A percentile compares a stretch with the other conserved stretches of the same genome.
These are phyloP conservation scores for Scaptomyza tumidula DNA, from an alignment of 2,888 invertebrate species.

Conservation along the genomic window DNA sequence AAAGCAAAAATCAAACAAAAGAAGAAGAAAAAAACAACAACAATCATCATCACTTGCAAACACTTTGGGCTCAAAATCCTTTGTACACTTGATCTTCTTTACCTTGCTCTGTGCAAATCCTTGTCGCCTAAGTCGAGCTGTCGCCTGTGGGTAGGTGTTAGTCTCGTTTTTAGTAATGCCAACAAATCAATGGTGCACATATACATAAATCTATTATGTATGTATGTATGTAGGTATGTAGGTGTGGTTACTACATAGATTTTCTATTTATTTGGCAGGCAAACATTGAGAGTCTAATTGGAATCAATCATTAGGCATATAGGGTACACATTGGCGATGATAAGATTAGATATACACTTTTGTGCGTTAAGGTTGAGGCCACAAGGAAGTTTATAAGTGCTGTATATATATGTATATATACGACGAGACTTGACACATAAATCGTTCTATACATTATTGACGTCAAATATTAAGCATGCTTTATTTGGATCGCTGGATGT, in stretches of 20 bases:
- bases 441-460: slow-evolving; percentile 30
- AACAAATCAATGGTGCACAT: slow-evolving; percentile 56
- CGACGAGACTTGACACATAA: slow-evolving; percentile 35
- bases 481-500: slow-evolving; percentile 15
- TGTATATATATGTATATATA: slow-evolving; percentile 8
- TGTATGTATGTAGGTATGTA: slow-evolving; percentile 2
- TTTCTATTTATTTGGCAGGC: slow-evolving; percentile 30
- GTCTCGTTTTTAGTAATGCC: slow-evolving; percentile 62
- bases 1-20: slow-evolving; percentile 26
- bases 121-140: slow-evolving; percentile 77
- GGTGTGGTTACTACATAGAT: slow-evolving; percentile 17
- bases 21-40: not conserved
- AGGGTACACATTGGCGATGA: slow-evolving; percentile 53
- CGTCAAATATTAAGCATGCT: slow-evolving; percentile 49
- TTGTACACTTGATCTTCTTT: slow-evolving; percentile 46
- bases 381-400: slow-evolving; percentile 32
- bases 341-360: slow-evolving; percentile 67
- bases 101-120: slow-evolving; percentile 82
- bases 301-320: slow-evolving; percentile 55
- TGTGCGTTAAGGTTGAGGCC: slow-evolving; percentile 44
- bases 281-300: slow-evolving; percentile 59
- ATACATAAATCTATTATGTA: slow-evolving; percentile 3
- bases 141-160: slow-evolving; percentile 71
- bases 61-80: slow-evolving; percentile 17
- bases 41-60: slow-evolving; percentile 23